A percentile compares a stretch with the other conserved stretches of the same genome.
Evolutionary conservation across 2,888 invertebrate genomes (phyloP).

Genomic region (Tachina lurida): DNA sequence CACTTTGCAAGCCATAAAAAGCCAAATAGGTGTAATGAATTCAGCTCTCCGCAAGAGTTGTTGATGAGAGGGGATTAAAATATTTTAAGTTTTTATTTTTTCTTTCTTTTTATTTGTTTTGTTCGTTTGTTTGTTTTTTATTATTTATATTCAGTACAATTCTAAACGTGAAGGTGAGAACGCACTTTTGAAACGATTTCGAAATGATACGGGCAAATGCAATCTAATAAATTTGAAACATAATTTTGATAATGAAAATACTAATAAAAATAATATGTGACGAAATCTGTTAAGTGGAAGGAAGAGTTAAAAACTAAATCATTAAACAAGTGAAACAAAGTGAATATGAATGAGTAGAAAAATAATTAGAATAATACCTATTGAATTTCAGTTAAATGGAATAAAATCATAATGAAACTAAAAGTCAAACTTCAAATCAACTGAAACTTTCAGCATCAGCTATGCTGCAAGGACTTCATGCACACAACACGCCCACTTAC

Average conservation of each 20-base stretch:
- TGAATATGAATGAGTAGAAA: no score
- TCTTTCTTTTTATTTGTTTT: no score
- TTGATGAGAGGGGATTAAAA: constrained; percentile 32
- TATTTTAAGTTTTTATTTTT: constrained; percentile 17
- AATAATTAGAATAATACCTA: no score
- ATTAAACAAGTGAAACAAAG: constrained; percentile 30
- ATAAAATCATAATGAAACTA: constrained; percentile 3
- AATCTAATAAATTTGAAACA: constrained; percentile 4
- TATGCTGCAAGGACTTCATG: constrained; percentile 5
- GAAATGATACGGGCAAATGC: constrained; percentile 5
- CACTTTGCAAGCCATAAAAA: constrained; percentile 19
- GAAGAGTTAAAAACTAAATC: constrained; percentile 4
- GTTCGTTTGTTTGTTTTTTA: constrained; percentile 15
- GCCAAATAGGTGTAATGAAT: constrained; percentile 31
- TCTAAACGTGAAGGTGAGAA: constrained; percentile 58
- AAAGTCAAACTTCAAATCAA: neutral
- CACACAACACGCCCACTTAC: neutral
- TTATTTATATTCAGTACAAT: constrained; percentile 59
- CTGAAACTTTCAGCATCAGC: neutral
- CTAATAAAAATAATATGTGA: neutral
- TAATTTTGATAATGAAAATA: constrained; percentile 2
- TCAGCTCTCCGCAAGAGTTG: constrained; percentile 45
- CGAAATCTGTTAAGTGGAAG: constrained; percentile 45
- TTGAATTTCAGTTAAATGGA: neutral
- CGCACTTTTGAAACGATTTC: constrained; percentile 44